Evolutionary conservation across 2,113 vertebrate genomes (phyloP).

Genomic region (Mustela nigripes): DNA sequence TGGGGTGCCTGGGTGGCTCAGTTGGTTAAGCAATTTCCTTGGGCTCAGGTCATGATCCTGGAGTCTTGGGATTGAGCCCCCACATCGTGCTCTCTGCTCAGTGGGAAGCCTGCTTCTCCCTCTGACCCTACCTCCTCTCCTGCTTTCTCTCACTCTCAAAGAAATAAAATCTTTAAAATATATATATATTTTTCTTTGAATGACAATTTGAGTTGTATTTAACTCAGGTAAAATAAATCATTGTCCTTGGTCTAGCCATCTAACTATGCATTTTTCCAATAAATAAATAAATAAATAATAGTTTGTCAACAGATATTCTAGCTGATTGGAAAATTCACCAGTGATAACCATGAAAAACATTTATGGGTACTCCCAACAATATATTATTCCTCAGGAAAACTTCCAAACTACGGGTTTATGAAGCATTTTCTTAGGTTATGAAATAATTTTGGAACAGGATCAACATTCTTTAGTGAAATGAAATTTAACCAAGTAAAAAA

Average conservation of each 20-base stretch:
- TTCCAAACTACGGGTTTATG: slow-evolving; percentile 10
- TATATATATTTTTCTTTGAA: not conserved
- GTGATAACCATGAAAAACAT: not conserved
- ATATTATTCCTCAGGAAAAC: not conserved
- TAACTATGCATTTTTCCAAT: not conserved
- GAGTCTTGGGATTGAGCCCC: too few species aligned
- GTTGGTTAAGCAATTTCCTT: too few species aligned
- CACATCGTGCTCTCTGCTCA: too few species aligned
- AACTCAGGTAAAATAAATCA: not conserved
- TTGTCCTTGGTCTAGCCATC: slow-evolving; percentile 24
- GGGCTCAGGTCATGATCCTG: too few species aligned
- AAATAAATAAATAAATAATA: not conserved
- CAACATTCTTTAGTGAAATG: not conserved
- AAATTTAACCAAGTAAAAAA: not conserved
- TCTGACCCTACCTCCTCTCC: too few species aligned
- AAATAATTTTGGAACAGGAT: slow-evolving; percentile 42
- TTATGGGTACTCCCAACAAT: not conserved
- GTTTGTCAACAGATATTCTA: not conserved
- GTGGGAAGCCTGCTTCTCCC: too few species aligned
- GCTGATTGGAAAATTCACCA: not conserved
- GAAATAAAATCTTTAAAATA: not conserved
- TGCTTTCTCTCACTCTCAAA: too few species aligned
- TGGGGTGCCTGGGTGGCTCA: not conserved
- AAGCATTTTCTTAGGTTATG: slow-evolving; percentile 12
- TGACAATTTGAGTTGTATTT: not conserved